These are phyloP conservation scores for Spisula subtruncata DNA, from an alignment of 2,888 invertebrate species.

Conservation along the genomic window DNA sequence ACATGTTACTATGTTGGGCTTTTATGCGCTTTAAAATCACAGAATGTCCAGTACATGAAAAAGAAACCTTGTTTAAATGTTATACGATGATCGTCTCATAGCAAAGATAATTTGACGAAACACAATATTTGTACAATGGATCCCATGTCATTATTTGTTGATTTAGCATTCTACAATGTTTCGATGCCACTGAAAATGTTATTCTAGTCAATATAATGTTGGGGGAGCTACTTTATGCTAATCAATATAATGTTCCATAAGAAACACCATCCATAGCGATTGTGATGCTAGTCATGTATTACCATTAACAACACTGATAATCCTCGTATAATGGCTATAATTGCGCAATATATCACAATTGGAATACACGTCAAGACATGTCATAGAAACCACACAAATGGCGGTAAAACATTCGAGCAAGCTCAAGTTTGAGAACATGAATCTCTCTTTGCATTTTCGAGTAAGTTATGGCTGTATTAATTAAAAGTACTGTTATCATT, in stretches of 20 bases:
- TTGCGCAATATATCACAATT: too few species aligned
- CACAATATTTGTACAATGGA: constrained; percentile 3
- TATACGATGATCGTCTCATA: neutral
- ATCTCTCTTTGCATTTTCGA: too few species aligned
- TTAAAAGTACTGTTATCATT: too few species aligned
- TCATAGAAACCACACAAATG: neutral
- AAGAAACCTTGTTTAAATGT: neutral
- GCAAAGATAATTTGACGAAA: neutral
- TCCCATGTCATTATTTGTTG: neutral
- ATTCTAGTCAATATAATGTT: neutral
- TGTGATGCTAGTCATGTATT: neutral
- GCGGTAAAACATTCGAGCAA: too few species aligned
- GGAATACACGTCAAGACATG: neutral
- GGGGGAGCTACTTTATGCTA: neutral
- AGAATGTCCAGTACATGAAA: neutral
- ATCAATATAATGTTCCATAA: neutral
- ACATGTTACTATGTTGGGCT: too few species aligned
- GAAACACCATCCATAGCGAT: neutral
- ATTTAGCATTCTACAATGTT: constrained; percentile 13
- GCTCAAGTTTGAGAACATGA: too few species aligned
- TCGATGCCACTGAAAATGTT: constrained; percentile 14
- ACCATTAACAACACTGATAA: neutral
- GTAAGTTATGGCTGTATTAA: too few species aligned
- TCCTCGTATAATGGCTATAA: too few species aligned
- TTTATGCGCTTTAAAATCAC: neutral